Percentiles rank a stretch among this genome's conserved stretches.
Conservation (phyloP, 1,140 invertebrate genomes). For the Scaptomyza pallida region DNA sequence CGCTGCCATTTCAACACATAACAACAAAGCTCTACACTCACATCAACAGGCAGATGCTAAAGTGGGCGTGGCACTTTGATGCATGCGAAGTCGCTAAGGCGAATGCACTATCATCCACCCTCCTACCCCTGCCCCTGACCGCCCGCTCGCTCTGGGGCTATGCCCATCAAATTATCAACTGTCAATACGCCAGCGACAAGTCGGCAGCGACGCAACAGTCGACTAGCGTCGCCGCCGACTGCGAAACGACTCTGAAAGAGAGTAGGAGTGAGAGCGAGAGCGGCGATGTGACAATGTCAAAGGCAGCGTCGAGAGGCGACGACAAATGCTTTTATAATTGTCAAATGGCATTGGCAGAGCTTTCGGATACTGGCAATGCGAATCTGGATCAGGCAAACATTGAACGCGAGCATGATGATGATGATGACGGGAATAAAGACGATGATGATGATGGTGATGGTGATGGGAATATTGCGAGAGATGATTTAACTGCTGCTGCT, state of each 20-base stretch:
- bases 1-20: slow-evolving; percentile 31
- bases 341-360: slow-evolving; percentile 73
- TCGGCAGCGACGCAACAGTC: slow-evolving; percentile 20
- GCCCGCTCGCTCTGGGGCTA: slow-evolving; percentile 44
- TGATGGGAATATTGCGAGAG: slow-evolving; percentile 57
- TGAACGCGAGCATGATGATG: slow-evolving; percentile 11
- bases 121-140: too few relatives aligned
- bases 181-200: slow-evolving; percentile 49
- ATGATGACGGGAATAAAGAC: neutral
- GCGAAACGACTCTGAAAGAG: slow-evolving; percentile 21
- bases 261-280: slow-evolving; percentile 24
- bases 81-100: slow-evolving; percentile 1
- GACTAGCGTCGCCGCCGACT: slow-evolving; percentile 9
- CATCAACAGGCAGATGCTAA: slow-evolving; percentile 63
- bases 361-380: slow-evolving; percentile 38
- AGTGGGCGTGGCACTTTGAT: slow-evolving; percentile 52
- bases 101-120: slow-evolving; percentile 3
- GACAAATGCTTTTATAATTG: slow-evolving; percentile 82
- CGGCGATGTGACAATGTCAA: slow-evolving; percentile 61
- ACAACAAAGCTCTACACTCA: slow-evolving; percentile 45
- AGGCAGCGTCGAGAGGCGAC: slow-evolving; percentile 34
- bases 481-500: slow-evolving; percentile 58
- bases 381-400: slow-evolving; percentile 26
- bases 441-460: slow-evolving; percentile 20
- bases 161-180: slow-evolving; percentile 78